phyloP scores from a whole-genome alignment of 2,888 invertebrate genomes.

The Patella depressa region DNA sequence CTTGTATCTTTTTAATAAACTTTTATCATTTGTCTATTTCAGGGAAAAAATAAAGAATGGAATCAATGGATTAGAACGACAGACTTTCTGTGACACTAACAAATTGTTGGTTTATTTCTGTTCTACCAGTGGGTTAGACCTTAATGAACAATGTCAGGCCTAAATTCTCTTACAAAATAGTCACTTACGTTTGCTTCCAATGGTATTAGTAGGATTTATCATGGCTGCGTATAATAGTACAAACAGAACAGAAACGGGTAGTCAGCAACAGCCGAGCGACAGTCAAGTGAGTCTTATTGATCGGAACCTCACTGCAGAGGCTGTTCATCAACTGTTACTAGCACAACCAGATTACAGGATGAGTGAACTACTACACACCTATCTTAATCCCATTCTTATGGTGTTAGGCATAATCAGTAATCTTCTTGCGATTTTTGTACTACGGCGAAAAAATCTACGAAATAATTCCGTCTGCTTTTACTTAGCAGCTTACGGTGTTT shows the following conservation, averaged over 20 bases:
- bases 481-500: conserved; percentile 55
- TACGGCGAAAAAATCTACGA: conserved; percentile 49
- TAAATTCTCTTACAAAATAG: no score
- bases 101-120: no score
- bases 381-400: conserved; percentile 57
- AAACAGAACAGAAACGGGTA: neutral
- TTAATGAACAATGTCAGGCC: no score
- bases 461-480: conserved; percentile 62
- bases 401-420: conserved; percentile 62
- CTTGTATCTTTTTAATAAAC: no score
- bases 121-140: no score
- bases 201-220: no score
- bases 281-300: neutral
- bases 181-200: no score
- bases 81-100: no score
- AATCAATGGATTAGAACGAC: no score
- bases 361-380: conserved; percentile 43
- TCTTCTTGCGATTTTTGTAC: conserved; percentile 50
- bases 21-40: no score
- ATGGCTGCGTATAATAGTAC: conserved; percentile 3
- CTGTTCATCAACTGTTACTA: conserved; percentile 29
- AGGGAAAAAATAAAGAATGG: no score
- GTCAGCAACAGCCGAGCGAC: neutral
- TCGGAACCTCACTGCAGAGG: conserved; percentile 2
- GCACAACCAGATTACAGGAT: conserved; percentile 37